phyloP scores from a whole-genome alignment of 1,140 invertebrate species.

The Cyclina sinensis region DNA sequence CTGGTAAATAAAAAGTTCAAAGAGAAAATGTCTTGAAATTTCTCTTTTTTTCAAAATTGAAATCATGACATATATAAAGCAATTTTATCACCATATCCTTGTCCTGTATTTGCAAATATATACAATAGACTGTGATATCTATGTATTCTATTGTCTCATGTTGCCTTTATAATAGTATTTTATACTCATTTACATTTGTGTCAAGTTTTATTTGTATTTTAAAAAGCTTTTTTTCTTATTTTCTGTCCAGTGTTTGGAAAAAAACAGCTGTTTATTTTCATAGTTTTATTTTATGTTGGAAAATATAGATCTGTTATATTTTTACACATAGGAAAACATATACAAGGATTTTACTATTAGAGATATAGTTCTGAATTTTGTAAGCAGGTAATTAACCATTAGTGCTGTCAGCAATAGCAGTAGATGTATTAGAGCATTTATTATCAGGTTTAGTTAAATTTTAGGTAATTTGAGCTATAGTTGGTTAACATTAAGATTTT shows the following conservation, averaged over 20 bases:
- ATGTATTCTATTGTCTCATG: conserved; percentile 59
- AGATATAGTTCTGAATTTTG: too few species aligned
- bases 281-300: conserved; percentile 23
- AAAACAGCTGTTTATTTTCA: conserved; percentile 41
- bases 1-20: too few species aligned
- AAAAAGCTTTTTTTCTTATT: conserved; percentile 36
- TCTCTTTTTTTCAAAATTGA: background rate
- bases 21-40: too few species aligned
- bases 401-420: too few species aligned
- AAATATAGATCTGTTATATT: background rate
- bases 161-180: conserved; percentile 40
- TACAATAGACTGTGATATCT: conserved; percentile 68
- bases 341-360: too few species aligned
- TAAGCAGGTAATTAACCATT: too few species aligned
- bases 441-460: too few species aligned
- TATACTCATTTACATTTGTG: conserved; percentile 39
- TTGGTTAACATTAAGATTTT: too few species aligned
- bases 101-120: background rate
- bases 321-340: too few species aligned
- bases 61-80: background rate
- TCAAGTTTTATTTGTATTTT: conserved; percentile 37
- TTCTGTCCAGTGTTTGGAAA: conserved; percentile 11
- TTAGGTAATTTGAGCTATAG: too few species aligned
- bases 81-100: background rate
- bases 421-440: too few species aligned